phyloP scores from a whole-genome alignment of 2,888 invertebrate genomes.

The Erannis defoliaria region DNA sequence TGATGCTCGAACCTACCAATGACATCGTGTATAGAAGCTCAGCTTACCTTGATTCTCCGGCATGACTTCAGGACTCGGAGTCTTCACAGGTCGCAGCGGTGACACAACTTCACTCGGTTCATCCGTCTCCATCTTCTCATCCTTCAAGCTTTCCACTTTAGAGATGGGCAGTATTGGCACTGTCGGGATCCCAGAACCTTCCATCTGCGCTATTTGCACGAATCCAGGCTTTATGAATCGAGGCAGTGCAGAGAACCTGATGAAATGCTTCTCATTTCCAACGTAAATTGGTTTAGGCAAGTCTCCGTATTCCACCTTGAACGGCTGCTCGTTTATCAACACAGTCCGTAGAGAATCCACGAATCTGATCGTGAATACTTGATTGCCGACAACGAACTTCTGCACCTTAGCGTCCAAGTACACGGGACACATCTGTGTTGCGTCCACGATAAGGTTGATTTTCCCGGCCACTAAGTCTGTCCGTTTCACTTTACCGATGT shows the following conservation, averaged over 20 bases:
- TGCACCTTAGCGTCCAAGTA: constrained; percentile 95
- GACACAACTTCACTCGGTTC: constrained; percentile 41
- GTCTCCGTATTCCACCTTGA: constrained; percentile 93
- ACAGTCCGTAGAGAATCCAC: constrained; percentile 92
- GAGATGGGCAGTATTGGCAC: constrained; percentile 46
- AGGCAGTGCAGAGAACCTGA: constrained; percentile 93
- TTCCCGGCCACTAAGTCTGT: constrained; percentile 94
- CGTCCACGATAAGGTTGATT: constrained; percentile 94
- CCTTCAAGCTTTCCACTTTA: constrained; percentile 50
- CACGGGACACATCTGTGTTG: constrained; percentile 91
- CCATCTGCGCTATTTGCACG: constrained; percentile 91
- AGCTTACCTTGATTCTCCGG: constrained; percentile 71
- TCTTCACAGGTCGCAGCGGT: constrained; percentile 57
- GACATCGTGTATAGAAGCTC: neutral
- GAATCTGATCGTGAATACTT: constrained; percentile 92
- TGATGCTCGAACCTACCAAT: neutral
- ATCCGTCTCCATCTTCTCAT: constrained; percentile 63
- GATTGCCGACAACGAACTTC: constrained; percentile 90
- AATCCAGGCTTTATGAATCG: constrained; percentile 90
- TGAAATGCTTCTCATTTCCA: constrained; percentile 92
- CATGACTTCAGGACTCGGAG: constrained; percentile 71
- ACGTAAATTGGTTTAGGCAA: constrained; percentile 92
- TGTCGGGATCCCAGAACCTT: constrained; percentile 73
- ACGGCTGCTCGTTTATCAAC: constrained; percentile 92
- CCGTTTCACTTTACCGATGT: constrained; percentile 92